phyloP scores from a whole-genome alignment of 2,888 invertebrate species.

The Salticus scenicus region DNA sequence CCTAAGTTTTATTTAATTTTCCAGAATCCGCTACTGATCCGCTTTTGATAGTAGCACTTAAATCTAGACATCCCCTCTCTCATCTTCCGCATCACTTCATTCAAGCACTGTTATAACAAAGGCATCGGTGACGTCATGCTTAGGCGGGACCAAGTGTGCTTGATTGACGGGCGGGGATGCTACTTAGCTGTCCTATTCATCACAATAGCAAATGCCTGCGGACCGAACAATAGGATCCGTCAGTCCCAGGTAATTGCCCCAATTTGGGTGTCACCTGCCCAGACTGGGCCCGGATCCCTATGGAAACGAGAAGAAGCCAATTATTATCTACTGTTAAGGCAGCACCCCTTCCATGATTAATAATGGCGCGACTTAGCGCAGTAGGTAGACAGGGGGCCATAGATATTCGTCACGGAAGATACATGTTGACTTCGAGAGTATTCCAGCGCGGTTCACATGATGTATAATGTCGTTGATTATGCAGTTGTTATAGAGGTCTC shows the following conservation, averaged over 20 bases:
- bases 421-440: constrained; percentile 57
- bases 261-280: constrained; percentile 71
- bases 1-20: neutral
- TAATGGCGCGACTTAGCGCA: constrained; percentile 51
- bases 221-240: constrained; percentile 65
- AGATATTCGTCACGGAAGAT: constrained; percentile 62
- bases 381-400: constrained; percentile 61
- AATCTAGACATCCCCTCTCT: constrained; percentile 8
- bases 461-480: constrained; percentile 66
- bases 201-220: constrained; percentile 58
- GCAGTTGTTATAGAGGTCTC: constrained; percentile 49
- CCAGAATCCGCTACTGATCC: constrained; percentile 3
- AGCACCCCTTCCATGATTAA: constrained; percentile 55
- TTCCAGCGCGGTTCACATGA: constrained; percentile 29
- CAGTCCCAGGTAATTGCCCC: constrained; percentile 70
- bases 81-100: constrained; percentile 17
- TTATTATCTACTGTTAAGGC: constrained; percentile 69
- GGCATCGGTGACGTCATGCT: constrained; percentile 52
- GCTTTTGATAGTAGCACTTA: constrained; percentile 9
- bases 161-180: constrained; percentile 65
- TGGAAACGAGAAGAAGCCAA: constrained; percentile 68
- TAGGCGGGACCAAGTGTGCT: constrained; percentile 12
- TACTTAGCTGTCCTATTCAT: constrained; percentile 70
- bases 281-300: constrained; percentile 48
- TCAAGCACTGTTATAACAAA: constrained; percentile 8